phyloP scores from a whole-genome alignment of 2,888 invertebrate species.

The Junonia oenone region DNA sequence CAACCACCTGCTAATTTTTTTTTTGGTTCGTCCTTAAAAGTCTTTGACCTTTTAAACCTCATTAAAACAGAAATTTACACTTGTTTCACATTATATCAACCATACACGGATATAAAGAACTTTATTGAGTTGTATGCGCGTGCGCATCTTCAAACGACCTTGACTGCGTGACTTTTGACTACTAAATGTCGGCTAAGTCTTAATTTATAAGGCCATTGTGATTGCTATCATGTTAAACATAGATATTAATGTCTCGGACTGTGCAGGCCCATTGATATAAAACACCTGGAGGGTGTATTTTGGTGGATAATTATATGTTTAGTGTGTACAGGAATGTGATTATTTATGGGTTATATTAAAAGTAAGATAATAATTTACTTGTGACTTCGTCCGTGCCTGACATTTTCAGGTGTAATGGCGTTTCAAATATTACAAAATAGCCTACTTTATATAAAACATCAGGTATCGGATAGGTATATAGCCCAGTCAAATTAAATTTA shows the following conservation, averaged over 20 bases:
- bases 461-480: too few relatives aligned
- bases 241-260: conserved; percentile 31
- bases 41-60: not conserved
- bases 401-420: too few relatives aligned
- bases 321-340: not conserved
- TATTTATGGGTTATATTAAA: not conserved
- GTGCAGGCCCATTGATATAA: not conserved
- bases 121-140: conserved; percentile 24
- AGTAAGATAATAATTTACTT: too few relatives aligned
- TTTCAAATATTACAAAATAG: too few relatives aligned
- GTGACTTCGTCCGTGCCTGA: too few relatives aligned
- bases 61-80: not conserved
- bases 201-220: conserved; percentile 54
- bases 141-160: conserved; percentile 50
- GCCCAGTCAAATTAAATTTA: too few relatives aligned
- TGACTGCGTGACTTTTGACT: conserved; percentile 66
- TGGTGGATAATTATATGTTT: not conserved
- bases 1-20: not conserved
- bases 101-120: not conserved
- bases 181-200: conserved; percentile 54
- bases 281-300: not conserved
- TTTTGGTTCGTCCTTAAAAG: not conserved
- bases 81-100: conserved; percentile 3
- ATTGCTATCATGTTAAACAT: conserved; percentile 55
- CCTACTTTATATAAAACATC: too few relatives aligned